Percentiles rank a stretch among this genome's conserved stretches.
These are phyloP conservation scores for Antheraea assamensis DNA, from an alignment of 2,888 invertebrate genomes.

Conservation along the genomic window DNA sequence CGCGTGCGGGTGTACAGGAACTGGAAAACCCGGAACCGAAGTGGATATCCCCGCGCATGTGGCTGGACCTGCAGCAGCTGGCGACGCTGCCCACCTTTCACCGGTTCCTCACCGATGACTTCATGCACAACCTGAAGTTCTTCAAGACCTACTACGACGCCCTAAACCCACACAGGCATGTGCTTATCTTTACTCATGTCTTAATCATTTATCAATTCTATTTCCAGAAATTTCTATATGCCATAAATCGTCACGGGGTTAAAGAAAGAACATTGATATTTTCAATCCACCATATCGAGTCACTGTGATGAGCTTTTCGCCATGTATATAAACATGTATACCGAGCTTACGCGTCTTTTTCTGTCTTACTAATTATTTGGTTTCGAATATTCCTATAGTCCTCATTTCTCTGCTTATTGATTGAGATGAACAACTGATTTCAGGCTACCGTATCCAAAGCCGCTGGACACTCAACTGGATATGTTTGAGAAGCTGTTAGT, in stretches of 20 bases:
- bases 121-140: constrained; percentile 72
- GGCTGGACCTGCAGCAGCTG: constrained; percentile 91
- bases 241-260: no score
- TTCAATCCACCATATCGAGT: no score
- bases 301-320: no score
- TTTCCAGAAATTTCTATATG: not conserved
- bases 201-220: no score
- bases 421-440: constrained; percentile 29
- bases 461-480: constrained; percentile 84
- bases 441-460: constrained; percentile 85
- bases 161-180: constrained; percentile 84
- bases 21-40: constrained; percentile 87
- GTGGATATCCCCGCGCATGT: constrained; percentile 91
- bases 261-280: no score
- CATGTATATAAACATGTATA: no score
- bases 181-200: not conserved
- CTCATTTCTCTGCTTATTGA: not conserved
- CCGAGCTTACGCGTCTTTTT: no score
- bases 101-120: constrained; percentile 84
- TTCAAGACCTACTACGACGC: constrained; percentile 87
- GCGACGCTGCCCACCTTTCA: constrained; percentile 84
- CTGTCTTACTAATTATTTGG: not conserved
- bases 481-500: constrained; percentile 90
- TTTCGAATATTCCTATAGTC: not conserved
- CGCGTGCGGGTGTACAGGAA: constrained; percentile 51